Evolutionary conservation across 2,797 vertebrate species (phyloP), one percentile per base, ranked within the genome.

Genomic region (Myotis pilosus): DNA sequence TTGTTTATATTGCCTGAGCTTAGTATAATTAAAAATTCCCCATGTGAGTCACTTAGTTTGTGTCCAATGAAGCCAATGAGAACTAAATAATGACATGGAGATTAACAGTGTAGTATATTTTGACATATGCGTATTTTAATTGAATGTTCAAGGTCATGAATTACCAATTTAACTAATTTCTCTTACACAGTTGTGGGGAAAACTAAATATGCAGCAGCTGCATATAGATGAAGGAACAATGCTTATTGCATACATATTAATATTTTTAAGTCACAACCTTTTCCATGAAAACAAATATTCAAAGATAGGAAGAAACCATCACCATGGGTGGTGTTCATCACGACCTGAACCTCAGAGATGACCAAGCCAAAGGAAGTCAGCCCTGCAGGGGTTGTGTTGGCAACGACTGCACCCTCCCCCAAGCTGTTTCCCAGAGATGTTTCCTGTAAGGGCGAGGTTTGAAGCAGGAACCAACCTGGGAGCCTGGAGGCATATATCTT

Each of bases 81-180:
- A 66, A 81, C 49, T 22, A 94, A 94, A 69, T 51, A 80, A 91
- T 69, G 33, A 81, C 76, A 91, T 80, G 30, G 76, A 91, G 38
- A 79, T 94, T 60, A 95, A 87, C 30, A 55, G 6, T n/a, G 20
- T 47, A 49, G 44, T 75, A 33, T 91, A 89, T 89, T 96, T 93
- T 95, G 80, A 69, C 30, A 92, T 69, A 72, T 53, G 36, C 20
- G 60, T 57, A 79, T 36, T 33, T 91, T 90, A 94, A 88, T 72
- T 89, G 75, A 89, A 36, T 71, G 44, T 76, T 75, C 57, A 60
- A 80, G 44, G 17, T 92, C 69, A 75, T 19, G 28, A 92, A 89
- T 87, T 76, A 76, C 12, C 23, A 80, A 13, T 71, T 84, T 86
- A 33, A 79, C 25, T 74, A 81, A 88, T 90, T 94, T 87, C 8